Evolutionary conservation across 2,113 vertebrate species (phyloP).

Genomic region (human (Homo sapiens)): DNA sequence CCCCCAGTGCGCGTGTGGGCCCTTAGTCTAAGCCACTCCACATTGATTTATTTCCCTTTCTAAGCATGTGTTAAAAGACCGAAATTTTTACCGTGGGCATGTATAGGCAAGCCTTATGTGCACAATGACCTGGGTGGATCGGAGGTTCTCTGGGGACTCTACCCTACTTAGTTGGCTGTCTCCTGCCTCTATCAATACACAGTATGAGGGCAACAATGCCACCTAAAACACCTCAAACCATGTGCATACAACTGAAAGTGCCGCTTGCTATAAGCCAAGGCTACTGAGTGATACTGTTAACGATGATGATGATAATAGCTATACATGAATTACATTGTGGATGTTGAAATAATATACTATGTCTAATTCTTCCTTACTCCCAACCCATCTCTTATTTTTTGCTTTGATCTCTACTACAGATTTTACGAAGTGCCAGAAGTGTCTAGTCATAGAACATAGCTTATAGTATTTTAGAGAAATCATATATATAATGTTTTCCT

Average conservation of each 20-base stretch:
- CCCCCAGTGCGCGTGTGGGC: too few species aligned
- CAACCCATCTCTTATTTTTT: not conserved
- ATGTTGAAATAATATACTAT: rapidly evolving
- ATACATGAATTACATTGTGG: not conserved
- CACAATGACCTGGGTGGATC: too few species aligned
- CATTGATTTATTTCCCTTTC: too few species aligned
- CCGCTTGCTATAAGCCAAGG: not conserved
- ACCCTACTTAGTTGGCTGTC: too few species aligned
- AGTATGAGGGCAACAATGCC: not conserved
- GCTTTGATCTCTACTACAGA: not conserved
- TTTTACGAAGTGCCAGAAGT: not conserved
- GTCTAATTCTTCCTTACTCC: not conserved
- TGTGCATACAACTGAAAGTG: not conserved
- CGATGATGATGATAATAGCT: not conserved
- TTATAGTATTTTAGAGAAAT: not conserved
- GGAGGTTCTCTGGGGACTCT: too few species aligned
- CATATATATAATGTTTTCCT: not conserved
- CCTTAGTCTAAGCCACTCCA: too few species aligned
- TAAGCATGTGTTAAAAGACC: too few species aligned
- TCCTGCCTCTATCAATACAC: too few species aligned
- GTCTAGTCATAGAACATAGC: not conserved
- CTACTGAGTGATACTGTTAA: not conserved
- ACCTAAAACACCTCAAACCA: not conserved
- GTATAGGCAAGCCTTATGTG: too few species aligned
- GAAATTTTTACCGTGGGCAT: too few species aligned